These are phyloP conservation scores for Dichetophora obliterata DNA, from an alignment of 2,888 invertebrate species.

Conservation along the genomic window DNA sequence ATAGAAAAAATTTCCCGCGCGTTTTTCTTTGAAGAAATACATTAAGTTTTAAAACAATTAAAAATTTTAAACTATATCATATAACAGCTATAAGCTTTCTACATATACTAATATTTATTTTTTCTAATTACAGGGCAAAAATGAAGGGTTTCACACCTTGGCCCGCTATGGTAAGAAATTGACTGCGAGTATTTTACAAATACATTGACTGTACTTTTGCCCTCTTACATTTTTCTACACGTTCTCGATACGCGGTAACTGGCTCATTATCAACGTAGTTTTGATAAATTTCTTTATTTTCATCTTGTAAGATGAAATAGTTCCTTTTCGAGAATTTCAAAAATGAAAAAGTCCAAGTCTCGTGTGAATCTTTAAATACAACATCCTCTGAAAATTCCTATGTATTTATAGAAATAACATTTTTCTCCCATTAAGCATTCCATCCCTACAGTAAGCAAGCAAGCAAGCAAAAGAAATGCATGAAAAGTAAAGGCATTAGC, in stretches of 20 bases:
- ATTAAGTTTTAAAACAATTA: not conserved
- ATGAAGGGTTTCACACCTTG: conserved; percentile 98
- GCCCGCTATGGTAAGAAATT: conserved; percentile 92
- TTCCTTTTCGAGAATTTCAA: too few relatives aligned
- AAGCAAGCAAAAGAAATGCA: too few relatives aligned
- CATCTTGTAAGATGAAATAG: not conserved
- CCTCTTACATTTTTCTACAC: not conserved
- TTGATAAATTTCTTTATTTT: not conserved
- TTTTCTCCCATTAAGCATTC: too few relatives aligned
- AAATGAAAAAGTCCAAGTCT: too few relatives aligned
- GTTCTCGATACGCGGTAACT: not conserved
- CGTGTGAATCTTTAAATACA: too few relatives aligned
- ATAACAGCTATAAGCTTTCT: not conserved
- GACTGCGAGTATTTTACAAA: conserved; percentile 40
- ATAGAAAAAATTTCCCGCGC: conserved; percentile 53
- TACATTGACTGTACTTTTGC: conserved; percentile 43
- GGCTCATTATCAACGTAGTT: not conserved
- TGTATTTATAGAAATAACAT: too few relatives aligned
- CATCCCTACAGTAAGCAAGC: too few relatives aligned
- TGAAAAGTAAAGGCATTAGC: too few relatives aligned
- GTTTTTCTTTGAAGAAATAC: conserved; percentile 47
- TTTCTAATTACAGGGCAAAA: conserved; percentile 85
- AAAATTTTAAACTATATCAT: not conserved
- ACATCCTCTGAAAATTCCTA: too few relatives aligned
- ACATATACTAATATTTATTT: conserved; percentile 10